Evolutionary conservation across 2,888 invertebrate genomes (phyloP).

Genomic region (Miltochrista miniata): DNA sequence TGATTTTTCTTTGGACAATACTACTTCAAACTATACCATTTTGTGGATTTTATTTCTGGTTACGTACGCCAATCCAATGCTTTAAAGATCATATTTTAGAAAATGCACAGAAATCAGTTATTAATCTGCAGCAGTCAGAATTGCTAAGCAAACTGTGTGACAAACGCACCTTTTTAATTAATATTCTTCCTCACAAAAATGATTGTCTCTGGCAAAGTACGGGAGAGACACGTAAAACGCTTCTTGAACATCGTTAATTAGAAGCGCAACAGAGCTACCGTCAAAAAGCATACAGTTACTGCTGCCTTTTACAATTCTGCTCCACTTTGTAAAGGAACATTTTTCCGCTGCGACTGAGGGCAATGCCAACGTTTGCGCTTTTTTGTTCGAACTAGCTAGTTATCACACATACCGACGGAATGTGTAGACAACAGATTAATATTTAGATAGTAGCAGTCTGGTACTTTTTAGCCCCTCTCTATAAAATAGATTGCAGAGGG

Average conservation of each 20-base stretch:
- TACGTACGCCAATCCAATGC: too few species aligned
- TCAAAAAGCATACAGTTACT: constrained; percentile 48
- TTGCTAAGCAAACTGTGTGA: too few species aligned
- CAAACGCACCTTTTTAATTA: constrained; percentile 2
- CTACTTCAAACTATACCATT: too few species aligned
- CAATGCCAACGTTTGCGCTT: constrained; percentile 41
- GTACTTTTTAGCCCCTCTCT: too few species aligned
- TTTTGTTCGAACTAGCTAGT: constrained; percentile 46
- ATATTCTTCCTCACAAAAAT: constrained; percentile 11
- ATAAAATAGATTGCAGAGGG: too few species aligned
- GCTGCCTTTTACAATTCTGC: constrained; percentile 47
- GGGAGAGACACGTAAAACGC: constrained; percentile 35
- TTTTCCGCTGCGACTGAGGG: constrained; percentile 50
- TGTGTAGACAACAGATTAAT: too few species aligned
- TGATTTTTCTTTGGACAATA: too few species aligned
- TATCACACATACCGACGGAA: constrained; percentile 8
- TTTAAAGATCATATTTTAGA: too few species aligned
- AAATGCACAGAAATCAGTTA: too few species aligned
- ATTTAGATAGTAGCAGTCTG: too few species aligned
- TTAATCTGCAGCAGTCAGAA: too few species aligned
- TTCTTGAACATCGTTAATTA: constrained; percentile 56
- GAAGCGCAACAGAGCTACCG: constrained; percentile 44
- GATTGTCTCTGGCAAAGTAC: constrained; percentile 22
- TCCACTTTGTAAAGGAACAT: constrained; percentile 51
- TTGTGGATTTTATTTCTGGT: too few species aligned